phyloP scores from a whole-genome alignment of 2,113 vertebrate genomes.

The Heterocephalus glaber region DNA sequence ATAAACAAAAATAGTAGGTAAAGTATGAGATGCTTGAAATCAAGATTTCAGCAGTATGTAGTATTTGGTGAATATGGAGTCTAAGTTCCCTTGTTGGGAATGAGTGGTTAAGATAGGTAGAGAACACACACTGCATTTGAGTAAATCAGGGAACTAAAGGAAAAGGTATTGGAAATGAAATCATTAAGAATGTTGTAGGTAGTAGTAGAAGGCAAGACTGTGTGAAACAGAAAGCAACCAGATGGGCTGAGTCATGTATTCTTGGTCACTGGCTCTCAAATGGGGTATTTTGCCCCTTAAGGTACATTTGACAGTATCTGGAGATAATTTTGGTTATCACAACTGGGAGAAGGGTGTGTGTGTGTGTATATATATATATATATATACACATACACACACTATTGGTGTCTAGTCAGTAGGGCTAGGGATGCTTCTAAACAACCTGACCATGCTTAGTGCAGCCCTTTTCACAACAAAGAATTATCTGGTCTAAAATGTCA shows the following conservation, averaged over 20 bases:
- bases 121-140: neutral
- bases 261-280: neutral
- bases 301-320: neutral
- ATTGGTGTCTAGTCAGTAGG: neutral
- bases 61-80: neutral
- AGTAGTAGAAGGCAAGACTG: neutral
- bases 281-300: neutral
- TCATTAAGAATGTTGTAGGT: neutral
- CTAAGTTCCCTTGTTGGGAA: neutral
- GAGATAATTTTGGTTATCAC: neutral
- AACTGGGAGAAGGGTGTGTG: no score
- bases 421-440: neutral
- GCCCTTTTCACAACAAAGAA: neutral
- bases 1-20: neutral
- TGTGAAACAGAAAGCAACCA: neutral
- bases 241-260: neutral
- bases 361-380: no score
- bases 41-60: neutral
- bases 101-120: neutral
- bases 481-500: neutral
- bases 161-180: neutral
- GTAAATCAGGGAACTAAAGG: neutral
- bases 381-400: neutral
- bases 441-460: neutral
- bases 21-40: neutral